Evolutionary conservation across 2,113 vertebrate species (phyloP).

Genomic region (Regulus satrapa): DNA sequence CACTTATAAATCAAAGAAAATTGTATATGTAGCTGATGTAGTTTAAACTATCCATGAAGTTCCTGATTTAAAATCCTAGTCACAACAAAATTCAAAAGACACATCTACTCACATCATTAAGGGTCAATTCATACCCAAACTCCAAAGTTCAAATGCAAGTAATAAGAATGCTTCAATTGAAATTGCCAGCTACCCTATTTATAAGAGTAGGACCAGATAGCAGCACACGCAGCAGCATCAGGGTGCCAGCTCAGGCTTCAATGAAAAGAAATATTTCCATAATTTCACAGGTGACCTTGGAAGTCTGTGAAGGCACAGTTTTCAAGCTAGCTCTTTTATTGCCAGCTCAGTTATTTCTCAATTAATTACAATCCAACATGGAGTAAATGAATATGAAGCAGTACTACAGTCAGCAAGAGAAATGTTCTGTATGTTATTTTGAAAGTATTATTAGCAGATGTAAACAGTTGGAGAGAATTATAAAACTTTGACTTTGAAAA

Average conservation of each 20-base stretch:
- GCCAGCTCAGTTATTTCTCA: not conserved
- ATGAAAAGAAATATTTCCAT: not conserved
- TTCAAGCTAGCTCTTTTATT: not conserved
- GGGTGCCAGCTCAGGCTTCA: not conserved
- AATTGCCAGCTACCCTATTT: not conserved
- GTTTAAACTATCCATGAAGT: not conserved
- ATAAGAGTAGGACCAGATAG: not conserved
- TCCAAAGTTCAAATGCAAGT: not conserved
- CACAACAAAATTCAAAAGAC: not conserved
- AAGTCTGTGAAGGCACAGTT: not conserved
- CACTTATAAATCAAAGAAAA: not conserved
- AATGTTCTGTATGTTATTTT: not conserved
- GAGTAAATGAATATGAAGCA: not conserved
- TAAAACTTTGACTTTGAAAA: conserved; percentile 23
- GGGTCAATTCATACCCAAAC: not conserved
- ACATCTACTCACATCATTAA: not conserved
- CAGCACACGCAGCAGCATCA: not conserved
- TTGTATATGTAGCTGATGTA: rapidly evolving
- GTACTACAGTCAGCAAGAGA: not conserved
- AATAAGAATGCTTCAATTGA: not conserved
- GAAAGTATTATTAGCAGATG: conserved; percentile 12
- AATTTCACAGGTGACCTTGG: not conserved
- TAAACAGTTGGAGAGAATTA: not conserved
- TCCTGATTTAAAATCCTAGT: not conserved
- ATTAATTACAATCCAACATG: not conserved